phyloP scores from a whole-genome alignment of 2,113 vertebrate species.

The Ptilorrhoa leucosticta region DNA sequence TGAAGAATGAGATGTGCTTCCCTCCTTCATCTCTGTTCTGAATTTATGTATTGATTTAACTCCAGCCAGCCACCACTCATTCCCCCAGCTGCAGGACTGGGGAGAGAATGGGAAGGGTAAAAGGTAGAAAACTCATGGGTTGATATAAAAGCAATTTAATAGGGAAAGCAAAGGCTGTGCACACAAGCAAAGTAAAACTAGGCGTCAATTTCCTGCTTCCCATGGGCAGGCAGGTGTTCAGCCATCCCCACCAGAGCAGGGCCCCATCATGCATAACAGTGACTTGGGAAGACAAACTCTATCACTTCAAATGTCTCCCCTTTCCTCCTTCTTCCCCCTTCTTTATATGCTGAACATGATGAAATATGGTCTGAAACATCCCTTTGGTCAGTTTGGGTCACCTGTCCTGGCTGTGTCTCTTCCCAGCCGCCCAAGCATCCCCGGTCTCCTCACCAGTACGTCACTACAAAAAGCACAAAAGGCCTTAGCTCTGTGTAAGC shows the following conservation, averaged over 20 bases:
- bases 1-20: not conserved
- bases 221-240: not conserved
- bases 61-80: not conserved
- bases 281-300: not conserved
- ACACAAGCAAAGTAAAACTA: not conserved
- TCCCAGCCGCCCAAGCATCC: accelerated
- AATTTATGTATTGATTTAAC: not conserved
- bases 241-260: not conserved
- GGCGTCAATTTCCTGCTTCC: not conserved
- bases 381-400: not conserved
- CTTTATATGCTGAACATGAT: not conserved
- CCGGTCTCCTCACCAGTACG: not conserved
- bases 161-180: not conserved
- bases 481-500: not conserved
- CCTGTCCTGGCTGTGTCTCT: not conserved
- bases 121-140: not conserved
- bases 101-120: not conserved
- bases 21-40: not conserved
- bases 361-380: not conserved
- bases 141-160: not conserved
- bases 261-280: accelerated
- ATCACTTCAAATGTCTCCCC: not conserved
- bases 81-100: not conserved
- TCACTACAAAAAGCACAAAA: not conserved
- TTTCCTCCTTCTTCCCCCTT: not conserved